Conservation (phyloP, 2,888 invertebrate genomes). For the Crepidodera aurea region DNA sequence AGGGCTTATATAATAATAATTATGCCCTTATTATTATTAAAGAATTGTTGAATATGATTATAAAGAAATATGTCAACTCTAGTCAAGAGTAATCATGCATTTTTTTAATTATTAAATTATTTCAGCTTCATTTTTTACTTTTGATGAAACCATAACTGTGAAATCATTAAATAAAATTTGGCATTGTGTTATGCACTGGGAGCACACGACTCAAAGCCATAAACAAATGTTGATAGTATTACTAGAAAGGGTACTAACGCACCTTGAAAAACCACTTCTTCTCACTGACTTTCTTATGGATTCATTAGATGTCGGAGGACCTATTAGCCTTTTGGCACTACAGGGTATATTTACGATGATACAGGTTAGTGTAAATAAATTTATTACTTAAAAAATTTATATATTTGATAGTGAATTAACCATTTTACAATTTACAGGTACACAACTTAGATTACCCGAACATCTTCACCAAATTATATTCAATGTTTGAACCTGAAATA, state of each 20-base stretch:
- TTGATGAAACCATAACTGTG: slow-evolving; percentile 65
- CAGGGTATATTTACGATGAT: slow-evolving; percentile 92
- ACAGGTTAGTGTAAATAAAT: slow-evolving; percentile 58
- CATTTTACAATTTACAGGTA: slow-evolving; percentile 55
- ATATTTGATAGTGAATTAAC: neutral
- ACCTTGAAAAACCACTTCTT: slow-evolving; percentile 81
- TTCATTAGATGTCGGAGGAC: slow-evolving; percentile 86
- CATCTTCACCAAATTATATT: slow-evolving; percentile 94
- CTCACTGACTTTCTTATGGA: slow-evolving; percentile 93
- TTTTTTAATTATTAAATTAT: neutral
- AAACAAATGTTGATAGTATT: slow-evolving; percentile 82
- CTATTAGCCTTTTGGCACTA: slow-evolving; percentile 86
- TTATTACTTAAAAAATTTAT: neutral
- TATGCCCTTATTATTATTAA: too few species aligned
- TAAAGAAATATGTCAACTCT: too few species aligned
- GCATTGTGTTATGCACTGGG: slow-evolving; percentile 79
- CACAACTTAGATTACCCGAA: slow-evolving; percentile 96
- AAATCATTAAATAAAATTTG: slow-evolving; percentile 77
- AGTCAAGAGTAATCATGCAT: too few species aligned
- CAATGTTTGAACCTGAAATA: slow-evolving; percentile 89
- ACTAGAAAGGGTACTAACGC: slow-evolving; percentile 82
- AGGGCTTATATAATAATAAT: too few species aligned
- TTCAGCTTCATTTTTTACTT: slow-evolving; percentile 62
- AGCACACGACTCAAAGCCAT: slow-evolving; percentile 73
- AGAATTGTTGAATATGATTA: too few species aligned